These are phyloP conservation scores for Bovichtus diacanthus DNA, from an alignment of 2,797 vertebrate genomes.

Conservation along the genomic window DNA sequence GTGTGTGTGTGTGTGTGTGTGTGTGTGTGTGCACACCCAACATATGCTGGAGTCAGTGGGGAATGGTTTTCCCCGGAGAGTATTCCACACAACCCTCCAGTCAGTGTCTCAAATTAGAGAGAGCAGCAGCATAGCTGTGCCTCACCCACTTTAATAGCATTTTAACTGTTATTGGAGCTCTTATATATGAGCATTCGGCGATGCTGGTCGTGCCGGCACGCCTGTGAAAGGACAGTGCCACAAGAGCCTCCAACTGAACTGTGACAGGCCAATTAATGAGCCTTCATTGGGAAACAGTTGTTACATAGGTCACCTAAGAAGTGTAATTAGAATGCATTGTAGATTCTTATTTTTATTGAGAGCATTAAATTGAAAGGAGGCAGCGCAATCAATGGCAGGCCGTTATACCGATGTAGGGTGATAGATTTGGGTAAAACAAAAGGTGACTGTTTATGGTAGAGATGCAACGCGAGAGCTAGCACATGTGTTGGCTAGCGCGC, in stretches of 20 bases:
- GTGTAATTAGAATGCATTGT: conserved; percentile 97
- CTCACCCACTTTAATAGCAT: conserved; percentile 91
- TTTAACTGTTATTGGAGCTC: conserved; percentile 90
- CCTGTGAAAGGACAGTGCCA: conserved; percentile 92
- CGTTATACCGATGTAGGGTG: conserved; percentile 89
- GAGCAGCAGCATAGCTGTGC: conserved; percentile 86
- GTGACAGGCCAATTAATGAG: conserved; percentile 96
- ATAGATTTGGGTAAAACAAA: conserved; percentile 87
- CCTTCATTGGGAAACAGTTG: conserved; percentile 93
- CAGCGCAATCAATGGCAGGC: conserved; percentile 89
- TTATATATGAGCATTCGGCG: conserved; percentile 84
- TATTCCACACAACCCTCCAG: conserved; percentile 89
- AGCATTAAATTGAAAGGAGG: conserved; percentile 95
- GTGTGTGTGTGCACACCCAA: conserved; percentile 68
- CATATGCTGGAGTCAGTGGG: conserved; percentile 70
- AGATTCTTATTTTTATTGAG: conserved; percentile 93
- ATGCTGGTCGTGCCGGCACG: conserved; percentile 90
- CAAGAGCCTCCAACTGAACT: conserved; percentile 94
- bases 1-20: conserved; percentile 18
- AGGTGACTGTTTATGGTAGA: conserved; percentile 86
- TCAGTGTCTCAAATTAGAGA: conserved; percentile 93
- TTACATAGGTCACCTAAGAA: conserved; percentile 95
- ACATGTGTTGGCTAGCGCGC: conserved; percentile 19
- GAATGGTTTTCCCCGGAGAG: conserved; percentile 88
- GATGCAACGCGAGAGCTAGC: conserved; percentile 79